Evolutionary conservation across 2,797 vertebrate genomes (phyloP).

Genomic region (Uromys caudimaculatus): DNA sequence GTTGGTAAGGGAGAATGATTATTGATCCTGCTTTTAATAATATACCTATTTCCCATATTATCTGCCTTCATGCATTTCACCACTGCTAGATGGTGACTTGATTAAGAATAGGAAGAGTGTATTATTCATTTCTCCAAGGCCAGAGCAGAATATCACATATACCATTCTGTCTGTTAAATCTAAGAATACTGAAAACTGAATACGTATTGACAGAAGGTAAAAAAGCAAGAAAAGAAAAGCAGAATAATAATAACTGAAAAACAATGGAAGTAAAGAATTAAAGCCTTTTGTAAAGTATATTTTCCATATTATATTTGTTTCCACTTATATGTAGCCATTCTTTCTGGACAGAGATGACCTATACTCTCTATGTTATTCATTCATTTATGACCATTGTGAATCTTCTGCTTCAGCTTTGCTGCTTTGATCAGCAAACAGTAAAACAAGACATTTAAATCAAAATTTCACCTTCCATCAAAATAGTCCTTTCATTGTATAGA

Average conservation of each 20-base stretch:
- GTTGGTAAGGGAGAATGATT: background rate
- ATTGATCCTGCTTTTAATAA: background rate
- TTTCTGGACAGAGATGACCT: background rate
- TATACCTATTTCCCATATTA: background rate
- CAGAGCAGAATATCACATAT: background rate
- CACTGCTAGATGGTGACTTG: background rate
- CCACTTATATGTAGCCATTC: background rate
- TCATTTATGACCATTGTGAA: background rate
- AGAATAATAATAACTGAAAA: background rate
- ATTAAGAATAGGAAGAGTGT: background rate
- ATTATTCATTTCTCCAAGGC: background rate
- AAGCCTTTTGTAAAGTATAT: background rate
- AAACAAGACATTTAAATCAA: background rate
- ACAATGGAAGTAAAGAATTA: background rate
- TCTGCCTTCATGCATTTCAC: constrained; percentile 4
- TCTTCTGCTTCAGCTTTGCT: background rate
- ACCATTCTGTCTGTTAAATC: background rate
- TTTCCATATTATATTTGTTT: constrained; percentile 39
- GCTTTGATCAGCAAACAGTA: constrained; percentile 8
- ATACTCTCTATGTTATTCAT: background rate
- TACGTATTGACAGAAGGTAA: background rate
- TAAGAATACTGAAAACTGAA: background rate
- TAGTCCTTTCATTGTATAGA: constrained; percentile 10
- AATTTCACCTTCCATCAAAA: constrained; percentile 5
- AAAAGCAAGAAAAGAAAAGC: background rate